A percentile compares a stretch with the other conserved stretches of the same genome.
These are phyloP conservation scores for Geophilus truncorum DNA, from an alignment of 2,888 invertebrate genomes.

Conservation along the genomic window DNA sequence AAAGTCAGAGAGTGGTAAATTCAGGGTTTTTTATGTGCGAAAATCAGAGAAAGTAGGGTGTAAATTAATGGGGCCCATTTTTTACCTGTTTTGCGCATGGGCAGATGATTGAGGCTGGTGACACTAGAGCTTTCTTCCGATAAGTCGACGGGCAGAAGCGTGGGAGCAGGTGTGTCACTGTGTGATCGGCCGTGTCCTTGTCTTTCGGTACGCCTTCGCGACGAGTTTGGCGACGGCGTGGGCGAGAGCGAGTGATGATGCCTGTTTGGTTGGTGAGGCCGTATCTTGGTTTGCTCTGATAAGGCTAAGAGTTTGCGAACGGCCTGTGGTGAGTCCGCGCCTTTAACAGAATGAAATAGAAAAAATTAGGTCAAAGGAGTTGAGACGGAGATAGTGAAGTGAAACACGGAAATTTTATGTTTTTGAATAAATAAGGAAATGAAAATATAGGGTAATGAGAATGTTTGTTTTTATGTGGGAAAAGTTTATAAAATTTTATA, in stretches of 20 bases:
- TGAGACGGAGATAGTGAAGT: too few relatives aligned
- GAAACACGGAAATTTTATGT: too few relatives aligned
- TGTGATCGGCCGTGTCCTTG: constrained; percentile 75
- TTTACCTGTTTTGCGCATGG: constrained; percentile 68
- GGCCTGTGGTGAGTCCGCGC: constrained; percentile 93
- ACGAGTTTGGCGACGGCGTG: constrained; percentile 43
- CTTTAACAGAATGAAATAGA: too few relatives aligned
- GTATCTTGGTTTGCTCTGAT: constrained; percentile 62
- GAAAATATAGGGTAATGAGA: too few relatives aligned
- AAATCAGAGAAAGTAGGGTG: too few relatives aligned
- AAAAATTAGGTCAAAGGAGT: too few relatives aligned
- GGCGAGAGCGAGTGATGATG: constrained; percentile 52
- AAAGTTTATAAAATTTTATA: too few relatives aligned
- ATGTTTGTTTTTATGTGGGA: too few relatives aligned
- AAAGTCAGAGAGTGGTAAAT: too few relatives aligned
- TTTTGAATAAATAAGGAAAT: too few relatives aligned
- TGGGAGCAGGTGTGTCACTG: constrained; percentile 62
- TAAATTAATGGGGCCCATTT: too few relatives aligned
- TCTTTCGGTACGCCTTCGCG: constrained; percentile 47
- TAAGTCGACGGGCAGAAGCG: constrained; percentile 70
- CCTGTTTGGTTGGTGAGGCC: constrained; percentile 78
- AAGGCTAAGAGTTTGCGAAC: constrained; percentile 90
- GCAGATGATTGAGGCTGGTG: constrained; percentile 83
- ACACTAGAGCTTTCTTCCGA: constrained; percentile 94
- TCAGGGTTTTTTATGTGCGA: too few relatives aligned